Base-by-base conservation (phyloP, 2,888 invertebrate genomes). In the Spisula solida region DNA sequence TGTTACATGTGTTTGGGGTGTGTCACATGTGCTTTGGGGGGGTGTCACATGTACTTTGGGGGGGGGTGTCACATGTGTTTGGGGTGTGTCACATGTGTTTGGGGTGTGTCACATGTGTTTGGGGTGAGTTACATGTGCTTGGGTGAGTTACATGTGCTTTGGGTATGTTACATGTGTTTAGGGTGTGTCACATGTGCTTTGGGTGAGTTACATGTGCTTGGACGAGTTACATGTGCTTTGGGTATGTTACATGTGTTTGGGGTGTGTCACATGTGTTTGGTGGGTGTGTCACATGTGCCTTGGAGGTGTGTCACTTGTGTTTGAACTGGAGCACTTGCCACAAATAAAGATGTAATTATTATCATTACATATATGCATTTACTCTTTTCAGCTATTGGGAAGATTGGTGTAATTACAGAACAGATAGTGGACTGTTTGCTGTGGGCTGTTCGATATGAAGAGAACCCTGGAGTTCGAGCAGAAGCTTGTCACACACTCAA, bases 391-490 rank as follows among this genome's bases (percentile, higher is more conserved):
- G 96, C 96, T 29, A 89, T 96, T 55, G 96, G 96, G 56, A 94
- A 94, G 87, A 95, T 96, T 78, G 96, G 96, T 12, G 92, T 93
- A 56, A 92, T 94, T 16, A 95, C 89, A 75, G 93, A 94, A 34
- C 93, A 94, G 55, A 94, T 96, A 41, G 94, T 94, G 20, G 95
- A 95, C 78, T 94, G 95, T 87, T 90, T 96, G 81, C 89, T 96
- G 82, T 96, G 96, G 96, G 96, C 96, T 14, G 94, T 96, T 87
- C 90, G 96, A 81, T 96, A 96, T 93, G 96, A 96, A 92, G 95
- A 95, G 82, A 94, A 95, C 86, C 92, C 94, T 20, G 96, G 95
- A 6, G 96, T 96, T 25, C 88, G 96, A 56, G 96, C 96, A 16
- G 96, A 96, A 93, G 96, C 96, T 8, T 96, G 96, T 89, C 96